Evolutionary conservation across 1,140 invertebrate species (phyloP).

Genomic region (Brachionus manjavacas): DNA sequence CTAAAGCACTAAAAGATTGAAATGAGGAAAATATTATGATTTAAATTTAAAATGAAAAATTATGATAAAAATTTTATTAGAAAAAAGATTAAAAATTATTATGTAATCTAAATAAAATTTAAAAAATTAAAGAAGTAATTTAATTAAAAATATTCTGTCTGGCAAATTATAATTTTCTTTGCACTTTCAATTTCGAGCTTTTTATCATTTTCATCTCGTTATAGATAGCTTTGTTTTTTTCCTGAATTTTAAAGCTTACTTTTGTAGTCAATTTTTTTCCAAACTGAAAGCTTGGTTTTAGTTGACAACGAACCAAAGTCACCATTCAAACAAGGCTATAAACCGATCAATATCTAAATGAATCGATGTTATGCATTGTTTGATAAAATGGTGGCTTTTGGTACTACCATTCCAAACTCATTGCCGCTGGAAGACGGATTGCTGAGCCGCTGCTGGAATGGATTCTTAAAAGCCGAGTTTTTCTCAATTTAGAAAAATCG

Average conservation of each 20-base stretch:
- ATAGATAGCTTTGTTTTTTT: not conserved
- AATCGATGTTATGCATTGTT: not conserved
- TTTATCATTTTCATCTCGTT: too few relatives aligned
- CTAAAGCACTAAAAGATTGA: too few relatives aligned
- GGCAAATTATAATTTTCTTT: too few relatives aligned
- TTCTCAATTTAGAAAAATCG: conserved; percentile 25
- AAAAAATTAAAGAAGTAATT: too few relatives aligned
- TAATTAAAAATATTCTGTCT: too few relatives aligned
- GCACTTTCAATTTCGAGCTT: too few relatives aligned
- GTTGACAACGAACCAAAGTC: not conserved
- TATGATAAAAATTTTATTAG: too few relatives aligned
- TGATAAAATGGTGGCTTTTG: not conserved
- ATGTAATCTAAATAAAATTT: too few relatives aligned
- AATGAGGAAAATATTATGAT: too few relatives aligned
- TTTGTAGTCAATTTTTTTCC: not conserved
- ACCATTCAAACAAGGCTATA: not conserved
- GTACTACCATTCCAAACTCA: conserved; percentile 20
- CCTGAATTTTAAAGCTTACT: not conserved
- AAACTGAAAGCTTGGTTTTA: not conserved
- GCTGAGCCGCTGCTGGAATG: conserved; percentile 19
- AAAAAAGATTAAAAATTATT: too few relatives aligned
- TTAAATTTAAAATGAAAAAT: too few relatives aligned
- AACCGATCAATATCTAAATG: not conserved
- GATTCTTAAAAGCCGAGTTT: not conserved
- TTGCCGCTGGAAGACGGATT: not conserved